A percentile compares a stretch with the other conserved stretches of the same genome.
Conservation (phyloP, 2,113 vertebrate genomes). For the Rana temporaria region DNA sequence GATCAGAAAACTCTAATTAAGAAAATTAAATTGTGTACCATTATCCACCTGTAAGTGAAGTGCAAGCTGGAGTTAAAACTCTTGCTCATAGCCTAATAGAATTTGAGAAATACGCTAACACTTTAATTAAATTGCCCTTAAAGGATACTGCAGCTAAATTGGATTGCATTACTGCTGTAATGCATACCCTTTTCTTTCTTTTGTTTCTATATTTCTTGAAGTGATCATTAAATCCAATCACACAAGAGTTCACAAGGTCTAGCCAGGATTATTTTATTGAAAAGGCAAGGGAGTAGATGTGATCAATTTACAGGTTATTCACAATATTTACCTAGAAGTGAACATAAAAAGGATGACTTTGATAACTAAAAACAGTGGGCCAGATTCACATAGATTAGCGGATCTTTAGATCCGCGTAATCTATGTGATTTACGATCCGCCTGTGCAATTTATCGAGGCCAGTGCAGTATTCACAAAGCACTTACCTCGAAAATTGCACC, state of each 20-base stretch:
- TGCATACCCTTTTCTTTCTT: conserved; percentile 68
- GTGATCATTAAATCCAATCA: conserved; percentile 93
- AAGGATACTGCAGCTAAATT: conserved; percentile 97
- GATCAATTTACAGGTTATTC: conserved; percentile 26
- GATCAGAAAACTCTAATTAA: conserved; percentile 94
- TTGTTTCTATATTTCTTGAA: conserved; percentile 67
- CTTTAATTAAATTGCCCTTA: conserved; percentile 99
- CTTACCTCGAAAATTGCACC: too few relatives aligned
- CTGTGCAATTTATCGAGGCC: too few relatives aligned
- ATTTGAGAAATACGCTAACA: conserved; percentile 87
- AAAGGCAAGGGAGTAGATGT: neutral
- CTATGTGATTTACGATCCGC: too few relatives aligned
- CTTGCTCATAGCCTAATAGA: conserved; percentile 86
- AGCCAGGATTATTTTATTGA: conserved; percentile 75
- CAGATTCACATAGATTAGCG: too few relatives aligned
- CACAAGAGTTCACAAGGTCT: conserved; percentile 83
- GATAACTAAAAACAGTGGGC: too few relatives aligned
- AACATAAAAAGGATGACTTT: neutral
- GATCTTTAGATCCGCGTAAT: too few relatives aligned
- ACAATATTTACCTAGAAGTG: neutral
- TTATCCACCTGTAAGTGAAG: conserved; percentile 86
- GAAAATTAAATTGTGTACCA: conserved; percentile 96
- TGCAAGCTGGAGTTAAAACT: conserved; percentile 82
- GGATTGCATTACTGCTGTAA: conserved; percentile 90
- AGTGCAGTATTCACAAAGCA: too few relatives aligned